Evolutionary conservation across 2,113 vertebrate genomes (phyloP), one percentile per base, ranked within the genome.

Genomic region (Gallinago paraguaiae): DNA sequence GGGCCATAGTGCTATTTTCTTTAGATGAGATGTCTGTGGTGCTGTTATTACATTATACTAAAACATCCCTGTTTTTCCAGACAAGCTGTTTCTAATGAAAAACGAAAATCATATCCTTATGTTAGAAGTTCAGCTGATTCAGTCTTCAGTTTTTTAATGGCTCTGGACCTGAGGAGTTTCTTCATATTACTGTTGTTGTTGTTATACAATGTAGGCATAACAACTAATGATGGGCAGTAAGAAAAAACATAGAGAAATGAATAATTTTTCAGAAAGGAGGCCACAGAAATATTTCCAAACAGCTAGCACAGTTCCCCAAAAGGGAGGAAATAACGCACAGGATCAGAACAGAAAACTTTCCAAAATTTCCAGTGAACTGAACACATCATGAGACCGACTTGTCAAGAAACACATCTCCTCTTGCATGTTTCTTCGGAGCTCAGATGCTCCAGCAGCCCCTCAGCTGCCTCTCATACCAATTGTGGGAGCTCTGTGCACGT

Each of bases 51-150:
- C 53, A 79, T 82, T 93, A 72, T 53, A 89, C 11, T 8, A 28
- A 86, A 86, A 67, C 23, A 50, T 75, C 50, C 15, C 31, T 91
- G 13, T 2, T 84, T 91, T 95, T 81, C 45, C 57, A 92, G 82
- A 60, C 50, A 87, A 72, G 74, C 65, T 95, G 93, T 72, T 97
- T 85, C 65, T 76, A 76, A 89, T 87, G 65, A 69, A 85, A 92
- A 91, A 87, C 28, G 16, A 94, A 95, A 96, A 95, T 91, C 45
- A 85, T 61, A 69, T 91, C 91, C 89, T 84, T 94, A 87, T 95
- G 96, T 84, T 79, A 85, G 61, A 92, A 72, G 27, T 89, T 94
- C 35, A 65, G 77, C 53, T 86, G 70, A 92, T 88, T 93, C 79
- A 79, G 30, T 82, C 67, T 79, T 89, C 27, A 23, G 85, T 95